Base-by-base conservation (phyloP, 2,888 invertebrate species). In the Podotricha telesiphe region DNA sequence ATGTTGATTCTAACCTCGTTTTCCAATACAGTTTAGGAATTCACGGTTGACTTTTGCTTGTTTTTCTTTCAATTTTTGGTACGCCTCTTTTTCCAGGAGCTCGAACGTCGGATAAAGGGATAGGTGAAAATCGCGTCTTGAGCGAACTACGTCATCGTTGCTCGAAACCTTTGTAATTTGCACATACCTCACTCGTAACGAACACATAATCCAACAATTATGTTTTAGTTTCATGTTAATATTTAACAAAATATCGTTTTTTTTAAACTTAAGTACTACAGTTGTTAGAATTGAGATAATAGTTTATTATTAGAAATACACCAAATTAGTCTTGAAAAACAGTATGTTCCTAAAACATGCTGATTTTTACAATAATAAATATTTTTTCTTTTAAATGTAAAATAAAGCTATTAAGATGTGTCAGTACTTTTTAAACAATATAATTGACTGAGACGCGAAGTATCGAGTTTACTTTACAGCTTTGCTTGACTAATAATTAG, bases 71-170 rank as follows among this genome's bases (percentile, higher is more conserved):
- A 80, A 85, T 79, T 82, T 82, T 77, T 85, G 82, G 78, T 81
- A 81, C n/a, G 84, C 86, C 28, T 80, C 82, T 67, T 84, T 79
- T 75, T 89, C 88, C 66, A 91, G 79, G 42, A 85, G 70, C 48
- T 91, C 91, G 64, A 86, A 83, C 0, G 91, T 86, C 0, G 89
- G 89, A 73, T 89, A 88, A 75, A 91, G 85, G 69, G 87, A 82
- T 73, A 91, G 82, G 68, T 86, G 81, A 79, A 89, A 82, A 10
- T 85, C 82, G 50, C 88, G 85, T 28, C 89, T 86, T 5, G 79
- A 73, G 66, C 89, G 86, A 79, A 76, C 73, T 72, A 76, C 70
- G 72, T 75, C 70, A 67, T 79, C 81, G 75, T 79, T 81, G 77
- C 77, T 80, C 77, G 79, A 72, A 75, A 86, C 88, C 86, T 87